phyloP scores from a whole-genome alignment of 1,140 invertebrate species.

The Drosophila lacteicornis region DNA sequence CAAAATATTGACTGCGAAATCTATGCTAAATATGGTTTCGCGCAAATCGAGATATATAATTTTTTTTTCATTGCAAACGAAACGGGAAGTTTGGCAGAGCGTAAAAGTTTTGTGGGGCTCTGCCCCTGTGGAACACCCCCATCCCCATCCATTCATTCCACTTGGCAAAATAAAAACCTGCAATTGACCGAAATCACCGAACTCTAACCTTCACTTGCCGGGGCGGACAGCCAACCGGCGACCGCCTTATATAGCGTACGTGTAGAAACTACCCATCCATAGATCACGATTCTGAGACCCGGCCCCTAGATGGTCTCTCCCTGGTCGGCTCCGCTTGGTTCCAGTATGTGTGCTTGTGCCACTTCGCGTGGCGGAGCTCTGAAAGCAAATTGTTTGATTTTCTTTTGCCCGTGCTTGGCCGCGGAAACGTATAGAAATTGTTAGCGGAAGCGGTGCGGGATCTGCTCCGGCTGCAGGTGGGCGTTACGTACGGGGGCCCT shows the following conservation, averaged over 20 bases:
- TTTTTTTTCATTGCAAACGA: constrained; percentile 11
- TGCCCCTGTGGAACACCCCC: constrained; percentile 1
- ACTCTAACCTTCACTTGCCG: constrained; percentile 73
- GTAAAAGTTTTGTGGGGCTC: constrained; percentile 37
- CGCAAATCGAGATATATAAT: constrained; percentile 10
- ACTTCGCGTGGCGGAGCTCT: constrained; percentile 53
- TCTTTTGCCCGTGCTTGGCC: constrained; percentile 47
- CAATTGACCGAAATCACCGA: constrained; percentile 69
- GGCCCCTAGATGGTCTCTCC: constrained; percentile 36
- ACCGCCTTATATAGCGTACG: constrained; percentile 26
- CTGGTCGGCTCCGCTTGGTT: not conserved
- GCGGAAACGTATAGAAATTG: constrained; percentile 67
- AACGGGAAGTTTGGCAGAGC: constrained; percentile 56
- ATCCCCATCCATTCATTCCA: not conserved
- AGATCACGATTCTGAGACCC: constrained; percentile 60
- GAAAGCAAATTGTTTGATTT: constrained; percentile 72
- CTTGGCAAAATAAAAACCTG: constrained; percentile 12
- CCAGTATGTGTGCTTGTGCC: constrained; percentile 26
- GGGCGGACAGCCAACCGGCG: constrained; percentile 1
- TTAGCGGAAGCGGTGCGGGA: constrained; percentile 61
- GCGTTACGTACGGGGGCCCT: constrained; percentile 25
- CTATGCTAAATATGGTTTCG: constrained; percentile 24
- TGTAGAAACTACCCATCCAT: constrained; percentile 42
- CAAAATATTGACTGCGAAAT: constrained; percentile 39
- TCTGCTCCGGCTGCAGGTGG: constrained; percentile 39